These are phyloP conservation scores for Pangasius mekongensis DNA, from an alignment of 2,797 vertebrate genomes.

Conservation along the genomic window DNA sequence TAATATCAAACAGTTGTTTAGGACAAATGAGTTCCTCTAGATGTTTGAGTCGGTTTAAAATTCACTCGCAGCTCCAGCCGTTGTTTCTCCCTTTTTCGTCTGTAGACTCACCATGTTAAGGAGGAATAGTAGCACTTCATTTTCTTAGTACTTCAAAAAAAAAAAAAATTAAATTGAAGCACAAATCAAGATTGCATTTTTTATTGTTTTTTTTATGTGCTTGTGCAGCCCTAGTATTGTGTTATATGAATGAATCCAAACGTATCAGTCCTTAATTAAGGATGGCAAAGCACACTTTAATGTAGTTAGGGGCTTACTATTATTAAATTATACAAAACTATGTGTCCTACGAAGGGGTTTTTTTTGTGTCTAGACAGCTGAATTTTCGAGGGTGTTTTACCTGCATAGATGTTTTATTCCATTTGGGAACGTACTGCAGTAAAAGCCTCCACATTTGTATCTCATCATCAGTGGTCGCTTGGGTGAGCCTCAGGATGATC, in stretches of 20 bases:
- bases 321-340: neutral
- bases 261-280: neutral
- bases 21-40: too few species aligned
- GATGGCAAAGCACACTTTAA: neutral
- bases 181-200: neutral
- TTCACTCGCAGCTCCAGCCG: neutral
- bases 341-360: neutral
- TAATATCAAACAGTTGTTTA: neutral
- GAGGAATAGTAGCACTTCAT: neutral
- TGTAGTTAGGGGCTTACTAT: neutral
- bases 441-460: neutral
- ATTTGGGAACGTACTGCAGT: neutral
- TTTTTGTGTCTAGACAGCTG: neutral
- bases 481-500: neutral
- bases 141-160: too few species aligned
- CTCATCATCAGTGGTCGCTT: neutral
- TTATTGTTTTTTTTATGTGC: too few species aligned
- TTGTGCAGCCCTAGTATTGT: neutral
- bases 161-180: neutral
- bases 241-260: neutral
- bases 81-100: neutral
- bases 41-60: neutral
- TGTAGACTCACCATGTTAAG: neutral
- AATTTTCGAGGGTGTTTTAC: neutral
- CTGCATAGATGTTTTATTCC: neutral